Base-by-base conservation (phyloP, 1,140 invertebrate species). In the Sarcophaga bullata region DNA sequence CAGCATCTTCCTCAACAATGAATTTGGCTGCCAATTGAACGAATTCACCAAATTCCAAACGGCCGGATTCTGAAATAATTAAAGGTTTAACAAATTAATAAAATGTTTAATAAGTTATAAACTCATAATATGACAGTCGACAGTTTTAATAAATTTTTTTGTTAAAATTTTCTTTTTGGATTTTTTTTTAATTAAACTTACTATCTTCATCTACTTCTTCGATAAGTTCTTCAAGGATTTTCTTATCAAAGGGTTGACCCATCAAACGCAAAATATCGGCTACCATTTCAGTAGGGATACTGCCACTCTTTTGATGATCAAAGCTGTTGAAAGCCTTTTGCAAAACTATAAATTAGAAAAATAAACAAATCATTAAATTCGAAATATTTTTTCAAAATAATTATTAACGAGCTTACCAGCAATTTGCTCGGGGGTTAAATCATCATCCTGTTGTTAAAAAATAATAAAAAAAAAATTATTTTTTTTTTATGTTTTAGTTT, bases 241-340 rank as follows among this genome's bases (percentile, higher is more conserved):
- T 95, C 91, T 98, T 97, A 91, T 98, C 97, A 91, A 98, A 98
- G 37, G 97, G 96, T 91, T 98, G 97, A 85, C 97, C 97, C 96
- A 98, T 97, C 89, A 98, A 93, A 86, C 97, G 93, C 62, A 98
- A 93, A 88, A 98, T 98, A 89, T 97, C 97, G 58, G 95, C 96
- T 46, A 98, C 97, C 94, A 98, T 97, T 90, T 97, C 97, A 84
- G 96, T 96, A 83, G 97, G 95, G 90, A 98, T 98, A 88, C 95
- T 96, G 84, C 97, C 97, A 84, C 95, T 96, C 90, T 97, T 96
- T 88, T 98, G 96, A 87, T 95, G 94, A 92, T 98, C 97, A 91
- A 98, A 98, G 90, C 97, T 97, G 93, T 98, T 97, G 91, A 98
- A 98, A 73, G 97, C 97, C 91, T 98, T 97, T 87, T 95, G 95